Base-by-base conservation (phyloP, 2,797 vertebrate species). In the Dendrocincla tyrannina region DNA sequence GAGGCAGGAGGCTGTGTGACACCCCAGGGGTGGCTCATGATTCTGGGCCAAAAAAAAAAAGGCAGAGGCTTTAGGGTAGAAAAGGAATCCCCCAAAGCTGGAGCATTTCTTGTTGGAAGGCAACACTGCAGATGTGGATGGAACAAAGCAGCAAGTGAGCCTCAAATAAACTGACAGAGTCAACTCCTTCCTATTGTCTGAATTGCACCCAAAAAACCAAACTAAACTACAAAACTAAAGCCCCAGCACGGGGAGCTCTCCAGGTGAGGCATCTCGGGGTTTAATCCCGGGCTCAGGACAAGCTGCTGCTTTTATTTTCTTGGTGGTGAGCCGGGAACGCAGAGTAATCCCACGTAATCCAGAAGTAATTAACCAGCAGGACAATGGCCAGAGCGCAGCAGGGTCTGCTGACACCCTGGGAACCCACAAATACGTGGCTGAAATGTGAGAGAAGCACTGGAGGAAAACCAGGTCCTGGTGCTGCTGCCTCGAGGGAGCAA, bases 371-470 rank as follows among this genome's bases (percentile, higher is more conserved):
- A 75, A 81, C 12, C 3, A 77, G 74, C 37, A 68, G 56, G 37
- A 67, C 7, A 81, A 49, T 23, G 55, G 37, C 5, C 66, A 84
- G 84, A 60, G 77, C 41, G 8, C 39, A 60, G 62, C 72, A 42
- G 66, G 30, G 32, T 30, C 69, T 63, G 84, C 49, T 52, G 84
- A 17, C 47, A 66, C 8, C 55, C 39, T 41, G 62, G 19, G 35
- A 75, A 79, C 58, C 39, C 59, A 13, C 24, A 41, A 30, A 56
- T 1, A 10, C 1, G 0, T 5, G 32, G 35, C n/a, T 73, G n/a
- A 58, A 41, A 80, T 0, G 3, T 12, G 52, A 60, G 58, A 85
- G 12, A 58, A 79, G 11, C 0, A 0, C 89, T 62, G 44, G 49
- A 55, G 9, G 10, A 55, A 59, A 46, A 39, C 11, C 1, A 18